Evolutionary conservation across 2,888 invertebrate genomes (phyloP).

Genomic region (Tanypteryx hageni): DNA sequence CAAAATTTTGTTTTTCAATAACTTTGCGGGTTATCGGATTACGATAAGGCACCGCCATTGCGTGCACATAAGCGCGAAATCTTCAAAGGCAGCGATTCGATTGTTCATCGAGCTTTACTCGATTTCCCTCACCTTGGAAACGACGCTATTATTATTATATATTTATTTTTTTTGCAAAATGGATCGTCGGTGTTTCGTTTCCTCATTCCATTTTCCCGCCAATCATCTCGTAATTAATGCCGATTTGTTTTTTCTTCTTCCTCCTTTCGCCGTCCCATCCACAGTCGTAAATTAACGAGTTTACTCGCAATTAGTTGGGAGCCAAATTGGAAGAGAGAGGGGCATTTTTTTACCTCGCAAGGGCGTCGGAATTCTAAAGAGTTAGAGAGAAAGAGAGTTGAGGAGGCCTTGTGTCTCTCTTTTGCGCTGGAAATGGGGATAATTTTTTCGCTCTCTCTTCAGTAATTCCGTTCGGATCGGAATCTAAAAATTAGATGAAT

Average conservation of each 20-base stretch:
- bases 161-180: too few species aligned
- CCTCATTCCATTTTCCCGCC: too few species aligned
- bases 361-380: too few species aligned
- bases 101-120: not conserved
- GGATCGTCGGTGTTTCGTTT: too few species aligned
- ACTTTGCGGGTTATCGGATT: not conserved
- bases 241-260: too few species aligned
- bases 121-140: not conserved
- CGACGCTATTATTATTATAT: too few species aligned
- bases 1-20: not conserved
- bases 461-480: not conserved
- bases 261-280: not conserved
- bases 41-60: not conserved
- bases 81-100: not conserved
- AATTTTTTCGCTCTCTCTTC: not conserved
- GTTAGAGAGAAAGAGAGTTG: too few species aligned
- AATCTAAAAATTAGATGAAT: conserved; percentile 18
- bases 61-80: not conserved
- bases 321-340: not conserved
- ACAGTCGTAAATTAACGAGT: not conserved
- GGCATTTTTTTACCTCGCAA: too few species aligned
- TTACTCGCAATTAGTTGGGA: not conserved
- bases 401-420: not conserved
- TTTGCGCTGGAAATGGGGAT: not conserved
- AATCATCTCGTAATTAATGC: too few species aligned